Percentiles rank a stretch among this genome's conserved stretches.
Conservation (phyloP, 2,113 vertebrate genomes). For the Nycticorax nycticorax region DNA sequence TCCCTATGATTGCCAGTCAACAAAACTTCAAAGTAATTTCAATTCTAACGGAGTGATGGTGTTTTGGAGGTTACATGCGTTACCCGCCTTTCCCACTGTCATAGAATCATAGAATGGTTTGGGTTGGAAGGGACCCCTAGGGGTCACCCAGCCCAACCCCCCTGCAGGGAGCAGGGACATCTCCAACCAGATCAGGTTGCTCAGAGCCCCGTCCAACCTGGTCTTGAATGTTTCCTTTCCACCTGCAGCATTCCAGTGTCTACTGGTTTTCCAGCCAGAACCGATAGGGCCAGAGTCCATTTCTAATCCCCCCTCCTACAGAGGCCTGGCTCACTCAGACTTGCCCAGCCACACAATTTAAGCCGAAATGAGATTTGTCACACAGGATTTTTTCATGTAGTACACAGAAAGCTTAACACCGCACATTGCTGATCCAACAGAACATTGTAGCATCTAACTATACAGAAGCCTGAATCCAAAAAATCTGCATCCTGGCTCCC, state of each 20-base stretch:
- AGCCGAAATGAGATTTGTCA: not conserved
- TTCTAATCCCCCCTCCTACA: not conserved
- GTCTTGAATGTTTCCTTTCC: too few relatives aligned
- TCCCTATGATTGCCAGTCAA: not conserved
- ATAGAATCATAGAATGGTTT: too few relatives aligned
- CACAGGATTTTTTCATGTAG: not conserved
- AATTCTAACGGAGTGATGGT: not conserved
- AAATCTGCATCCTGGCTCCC: not conserved
- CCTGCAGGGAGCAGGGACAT: too few relatives aligned
- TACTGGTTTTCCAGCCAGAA: not conserved
- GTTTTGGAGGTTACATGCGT: not conserved
- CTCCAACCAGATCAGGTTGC: too few relatives aligned
- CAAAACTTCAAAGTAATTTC: not conserved
- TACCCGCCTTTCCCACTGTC: not conserved
- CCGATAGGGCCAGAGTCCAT: not conserved
- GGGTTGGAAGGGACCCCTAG: too few relatives aligned
- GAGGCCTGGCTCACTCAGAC: not conserved
- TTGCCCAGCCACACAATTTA: not conserved
- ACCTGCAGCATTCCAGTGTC: not conserved
- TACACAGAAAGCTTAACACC: not conserved
- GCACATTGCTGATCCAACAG: not conserved
- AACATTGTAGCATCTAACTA: not conserved
- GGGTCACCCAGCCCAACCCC: too few relatives aligned
- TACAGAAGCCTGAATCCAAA: not conserved
- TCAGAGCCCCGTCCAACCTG: too few relatives aligned